These are phyloP conservation scores for Dendrolimus pini DNA, from an alignment of 2,888 invertebrate genomes.

Conservation along the genomic window DNA sequence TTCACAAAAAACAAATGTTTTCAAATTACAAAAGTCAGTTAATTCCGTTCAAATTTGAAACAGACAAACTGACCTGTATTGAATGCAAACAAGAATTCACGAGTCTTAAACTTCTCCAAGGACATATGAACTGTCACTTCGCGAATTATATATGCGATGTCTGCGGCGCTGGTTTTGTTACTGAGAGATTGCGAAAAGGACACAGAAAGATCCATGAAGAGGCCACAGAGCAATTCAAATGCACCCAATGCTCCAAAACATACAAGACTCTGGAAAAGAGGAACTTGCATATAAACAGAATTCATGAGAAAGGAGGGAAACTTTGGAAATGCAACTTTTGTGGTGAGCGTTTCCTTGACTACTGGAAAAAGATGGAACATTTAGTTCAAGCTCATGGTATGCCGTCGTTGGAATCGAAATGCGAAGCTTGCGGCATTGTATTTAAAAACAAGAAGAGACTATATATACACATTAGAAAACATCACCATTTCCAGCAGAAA, in stretches of 20 bases:
- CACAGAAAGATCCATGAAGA: conserved; percentile 45
- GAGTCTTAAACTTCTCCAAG: conserved; percentile 25
- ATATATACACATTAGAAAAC: conserved; percentile 39
- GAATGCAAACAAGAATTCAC: conserved; percentile 24
- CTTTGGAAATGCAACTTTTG: conserved; percentile 32
- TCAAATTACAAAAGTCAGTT: conserved; percentile 22
- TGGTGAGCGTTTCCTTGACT: conserved; percentile 28
- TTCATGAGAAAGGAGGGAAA: conserved; percentile 15
- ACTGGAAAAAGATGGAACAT: conserved; percentile 25
- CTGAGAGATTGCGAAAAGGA: conserved; percentile 39
- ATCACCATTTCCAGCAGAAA: conserved; percentile 39
- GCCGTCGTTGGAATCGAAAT: conserved; percentile 15
- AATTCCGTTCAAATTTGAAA: conserved; percentile 30
- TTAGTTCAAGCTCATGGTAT: conserved; percentile 24
- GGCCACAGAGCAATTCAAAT: conserved; percentile 40
- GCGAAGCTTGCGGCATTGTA: conserved; percentile 30
- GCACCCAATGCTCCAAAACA: conserved; percentile 48
- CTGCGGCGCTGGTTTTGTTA: conserved; percentile 28
- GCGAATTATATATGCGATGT: conserved; percentile 27
- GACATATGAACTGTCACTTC: conserved; percentile 34
- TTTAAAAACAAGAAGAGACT: conserved; percentile 26
- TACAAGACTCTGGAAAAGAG: conserved; percentile 47
- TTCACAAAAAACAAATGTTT: conserved; percentile 11
- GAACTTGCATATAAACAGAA: conserved; percentile 41
- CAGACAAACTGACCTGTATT: conserved; percentile 21